These are phyloP conservation scores for Sarcophaga caerulescens DNA, from an alignment of 2,888 invertebrate species.

Conservation along the genomic window DNA sequence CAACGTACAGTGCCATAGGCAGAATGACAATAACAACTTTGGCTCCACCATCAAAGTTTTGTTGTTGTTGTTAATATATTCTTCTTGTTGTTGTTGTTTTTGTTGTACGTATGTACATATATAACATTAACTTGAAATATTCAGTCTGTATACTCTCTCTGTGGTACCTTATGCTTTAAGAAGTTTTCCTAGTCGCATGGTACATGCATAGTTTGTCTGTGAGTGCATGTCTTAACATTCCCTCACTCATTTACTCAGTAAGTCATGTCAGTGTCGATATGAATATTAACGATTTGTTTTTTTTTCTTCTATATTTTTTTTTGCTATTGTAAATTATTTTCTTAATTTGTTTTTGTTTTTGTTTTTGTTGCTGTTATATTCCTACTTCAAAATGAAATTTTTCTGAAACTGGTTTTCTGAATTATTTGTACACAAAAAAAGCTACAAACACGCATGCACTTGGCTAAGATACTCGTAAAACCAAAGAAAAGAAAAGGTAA, in stretches of 20 bases:
- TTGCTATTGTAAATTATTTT: background rate
- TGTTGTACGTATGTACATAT: no score
- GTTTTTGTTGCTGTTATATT: constrained; percentile 4
- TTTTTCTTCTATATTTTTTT: background rate
- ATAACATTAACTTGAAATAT: no score
- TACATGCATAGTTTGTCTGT: background rate
- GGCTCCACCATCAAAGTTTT: constrained; percentile 10
- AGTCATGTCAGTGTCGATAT: constrained; percentile 61
- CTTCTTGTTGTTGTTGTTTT: background rate
- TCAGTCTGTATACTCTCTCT: background rate
- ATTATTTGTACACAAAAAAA: background rate
- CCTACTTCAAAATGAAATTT: constrained; percentile 22
- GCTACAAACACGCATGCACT: constrained; percentile 47
- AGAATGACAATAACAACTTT: background rate
- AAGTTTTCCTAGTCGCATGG: constrained; percentile 30
- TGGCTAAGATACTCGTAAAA: background rate
- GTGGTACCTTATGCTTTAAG: constrained; percentile 11
- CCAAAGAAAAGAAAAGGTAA: no score
- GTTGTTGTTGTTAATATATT: constrained; percentile 18
- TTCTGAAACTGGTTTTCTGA: constrained; percentile 56
- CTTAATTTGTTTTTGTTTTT: background rate
- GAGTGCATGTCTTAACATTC: constrained; percentile 32
- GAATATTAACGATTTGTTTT: constrained; percentile 61
- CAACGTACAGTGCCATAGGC: background rate
- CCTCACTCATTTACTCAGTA: constrained; percentile 46